phyloP scores from a whole-genome alignment of 2,797 vertebrate species.

The Premnoplex brunnescens region DNA sequence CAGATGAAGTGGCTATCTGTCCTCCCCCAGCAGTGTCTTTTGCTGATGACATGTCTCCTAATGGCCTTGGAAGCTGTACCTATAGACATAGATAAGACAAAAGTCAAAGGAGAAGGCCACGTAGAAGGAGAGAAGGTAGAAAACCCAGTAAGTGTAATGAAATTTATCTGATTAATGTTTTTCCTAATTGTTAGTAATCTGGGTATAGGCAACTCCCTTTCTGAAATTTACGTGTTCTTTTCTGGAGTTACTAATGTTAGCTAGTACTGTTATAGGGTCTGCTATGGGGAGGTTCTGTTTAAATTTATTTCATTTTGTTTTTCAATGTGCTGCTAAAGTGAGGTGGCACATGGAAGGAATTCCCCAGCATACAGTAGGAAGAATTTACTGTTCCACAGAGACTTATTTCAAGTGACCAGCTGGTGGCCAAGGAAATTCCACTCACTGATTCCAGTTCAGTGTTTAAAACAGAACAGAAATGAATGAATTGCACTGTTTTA shows the following conservation, averaged over 20 bases:
- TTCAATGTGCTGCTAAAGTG: neutral
- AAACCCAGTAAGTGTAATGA: constrained; percentile 83
- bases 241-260: neutral
- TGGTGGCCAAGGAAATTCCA: neutral
- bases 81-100: constrained; percentile 93
- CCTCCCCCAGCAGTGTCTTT: constrained; percentile 67
- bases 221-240: neutral
- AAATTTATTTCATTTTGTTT: neutral
- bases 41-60: constrained; percentile 79
- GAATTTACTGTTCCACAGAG: neutral
- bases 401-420: neutral
- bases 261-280: neutral
- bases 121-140: constrained; percentile 81
- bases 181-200: neutral
- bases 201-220: neutral
- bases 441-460: neutral
- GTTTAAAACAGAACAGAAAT: neutral
- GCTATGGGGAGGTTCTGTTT: neutral
- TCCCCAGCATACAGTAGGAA: neutral
- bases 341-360: neutral
- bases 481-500: neutral
- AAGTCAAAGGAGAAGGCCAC: constrained; percentile 80
- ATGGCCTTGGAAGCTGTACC: constrained; percentile 85
- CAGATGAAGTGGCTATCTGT: constrained; percentile 84
- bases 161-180: neutral